Percentiles rank a stretch among this genome's conserved stretches.
Evolutionary conservation across 2,797 vertebrate genomes (phyloP).

Genomic region (Pantherophis alleghaniensis): DNA sequence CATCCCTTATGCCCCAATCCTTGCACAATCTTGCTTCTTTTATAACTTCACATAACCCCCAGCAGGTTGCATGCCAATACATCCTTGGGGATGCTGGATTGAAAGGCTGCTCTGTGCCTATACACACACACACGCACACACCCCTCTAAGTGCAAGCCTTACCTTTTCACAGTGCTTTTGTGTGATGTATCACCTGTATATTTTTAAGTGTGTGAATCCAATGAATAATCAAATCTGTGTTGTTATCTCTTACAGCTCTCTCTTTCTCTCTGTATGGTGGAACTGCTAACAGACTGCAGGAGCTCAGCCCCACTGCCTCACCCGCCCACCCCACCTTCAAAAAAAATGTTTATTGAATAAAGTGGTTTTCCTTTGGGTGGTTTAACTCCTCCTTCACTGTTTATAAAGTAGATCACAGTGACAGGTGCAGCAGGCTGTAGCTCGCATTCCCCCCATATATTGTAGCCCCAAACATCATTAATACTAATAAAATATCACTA

Average conservation of each 20-base stretch:
- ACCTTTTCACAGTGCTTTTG: not conserved
- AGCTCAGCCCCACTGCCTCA: not conserved
- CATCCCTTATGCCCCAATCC: not conserved
- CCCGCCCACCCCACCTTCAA: not conserved
- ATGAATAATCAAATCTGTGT: not conserved
- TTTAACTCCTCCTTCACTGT: constrained; percentile 26
- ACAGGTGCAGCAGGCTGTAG: constrained; percentile 17
- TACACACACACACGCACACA: not conserved
- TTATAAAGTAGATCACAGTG: constrained; percentile 26
- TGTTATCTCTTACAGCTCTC: not conserved
- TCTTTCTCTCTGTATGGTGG: not conserved
- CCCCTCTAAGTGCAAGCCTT: not conserved
- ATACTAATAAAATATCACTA: constrained; percentile 48
- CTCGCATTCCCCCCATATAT: constrained; percentile 3
- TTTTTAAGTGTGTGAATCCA: not conserved
- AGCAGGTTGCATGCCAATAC: not conserved
- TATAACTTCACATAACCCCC: not conserved
- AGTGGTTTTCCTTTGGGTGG: constrained; percentile 14
- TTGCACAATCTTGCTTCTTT: not conserved
- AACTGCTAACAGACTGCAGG: not conserved
- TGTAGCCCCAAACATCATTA: constrained; percentile 32
- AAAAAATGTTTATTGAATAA: constrained; percentile 10
- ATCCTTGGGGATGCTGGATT: not conserved
- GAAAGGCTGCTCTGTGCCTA: not conserved
- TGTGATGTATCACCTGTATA: not conserved